Base-by-base conservation (phyloP, 2,888 invertebrate genomes). In the Cancer borealis region DNA sequence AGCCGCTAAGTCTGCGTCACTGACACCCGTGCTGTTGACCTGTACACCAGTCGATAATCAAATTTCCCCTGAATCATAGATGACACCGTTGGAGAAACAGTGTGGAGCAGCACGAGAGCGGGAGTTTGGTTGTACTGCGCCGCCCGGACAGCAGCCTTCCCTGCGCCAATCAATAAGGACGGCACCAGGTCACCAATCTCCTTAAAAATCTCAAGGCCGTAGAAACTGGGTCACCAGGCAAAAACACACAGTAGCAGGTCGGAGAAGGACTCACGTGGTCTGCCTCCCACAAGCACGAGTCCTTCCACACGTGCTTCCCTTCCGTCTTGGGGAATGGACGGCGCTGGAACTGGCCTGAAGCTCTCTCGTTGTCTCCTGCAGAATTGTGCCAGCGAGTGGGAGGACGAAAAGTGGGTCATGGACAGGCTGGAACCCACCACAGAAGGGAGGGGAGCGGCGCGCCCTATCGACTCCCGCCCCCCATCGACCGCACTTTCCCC, bases 201-300 rank as follows among this genome's bases (percentile, higher is more conserved):
- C 54, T 84, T 54, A 54, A 88, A 26, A 39, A 84, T 45, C 88
- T 88, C 92, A 92, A 92, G 92, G 92, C 92, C 92, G 60, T 39
- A 30, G 92, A 49, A 84, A 92, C 92, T 92, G 54, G 92, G 92
- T 92, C 92, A 92, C 88, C 26, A 60, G 39, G 39, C 45, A 47
- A 92, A 45, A 91, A 66, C 91, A 14, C 66, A 12, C 21, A 4
- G 47, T n/a, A 39, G 17, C 88, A 12, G 12, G 66, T 26, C 21
- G 92, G 49, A 12, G n/a, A 21, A 87, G 30, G 12, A n/a, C 87
- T 47, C 92, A 30, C 49, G 84, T 84, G 45, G 49, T 3, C 6
- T 10, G 49, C 26, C 30, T 17, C 12, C 12, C 79, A 26, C 26
- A 10, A 54, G 26, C 73, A 79, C 73, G 73, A 79, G 73, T 79